Conservation (phyloP, 2,888 invertebrate species). For the Nemotelus pantherinus region DNA sequence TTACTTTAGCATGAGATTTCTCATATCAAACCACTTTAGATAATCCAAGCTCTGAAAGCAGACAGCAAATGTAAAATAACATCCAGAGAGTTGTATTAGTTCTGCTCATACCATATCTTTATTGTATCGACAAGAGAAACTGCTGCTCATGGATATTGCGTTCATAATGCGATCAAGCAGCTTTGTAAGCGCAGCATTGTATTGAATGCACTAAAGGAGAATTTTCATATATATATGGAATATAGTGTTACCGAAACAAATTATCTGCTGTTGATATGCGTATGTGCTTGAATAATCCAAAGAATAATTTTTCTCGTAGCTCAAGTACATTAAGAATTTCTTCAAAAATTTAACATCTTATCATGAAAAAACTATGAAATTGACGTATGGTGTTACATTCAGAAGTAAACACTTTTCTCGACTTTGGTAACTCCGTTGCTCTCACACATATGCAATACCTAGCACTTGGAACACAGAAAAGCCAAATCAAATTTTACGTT, state of each 20-base stretch:
- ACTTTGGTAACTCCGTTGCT: neutral
- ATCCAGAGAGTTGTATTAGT: neutral
- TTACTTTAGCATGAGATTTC: slow-evolving; percentile 18
- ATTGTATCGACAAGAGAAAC: slow-evolving; percentile 42
- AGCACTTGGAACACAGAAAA: slow-evolving; percentile 34
- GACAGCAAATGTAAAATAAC: slow-evolving; percentile 36
- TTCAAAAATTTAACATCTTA: neutral
- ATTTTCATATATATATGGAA: neutral
- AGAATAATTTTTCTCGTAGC: too few species aligned
- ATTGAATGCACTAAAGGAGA: slow-evolving; percentile 23
- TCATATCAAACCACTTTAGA: slow-evolving; percentile 44
- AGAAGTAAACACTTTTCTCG: neutral
- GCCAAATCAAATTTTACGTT: slow-evolving; percentile 50
- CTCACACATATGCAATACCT: neutral
- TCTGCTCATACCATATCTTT: slow-evolving; percentile 34
- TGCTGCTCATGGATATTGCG: slow-evolving; percentile 27
- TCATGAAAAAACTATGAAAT: neutral
- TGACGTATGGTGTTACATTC: neutral
- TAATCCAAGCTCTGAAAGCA: slow-evolving; percentile 39
- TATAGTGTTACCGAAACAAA: too few species aligned
- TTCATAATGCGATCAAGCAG: slow-evolving; percentile 41
- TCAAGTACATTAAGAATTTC: neutral
- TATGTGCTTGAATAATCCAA: too few species aligned
- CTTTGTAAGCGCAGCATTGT: slow-evolving; percentile 31
- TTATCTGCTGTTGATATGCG: too few species aligned